These are phyloP conservation scores for Pectinophora gossypiella DNA, from an alignment of 1,140 invertebrate species.

Conservation along the genomic window DNA sequence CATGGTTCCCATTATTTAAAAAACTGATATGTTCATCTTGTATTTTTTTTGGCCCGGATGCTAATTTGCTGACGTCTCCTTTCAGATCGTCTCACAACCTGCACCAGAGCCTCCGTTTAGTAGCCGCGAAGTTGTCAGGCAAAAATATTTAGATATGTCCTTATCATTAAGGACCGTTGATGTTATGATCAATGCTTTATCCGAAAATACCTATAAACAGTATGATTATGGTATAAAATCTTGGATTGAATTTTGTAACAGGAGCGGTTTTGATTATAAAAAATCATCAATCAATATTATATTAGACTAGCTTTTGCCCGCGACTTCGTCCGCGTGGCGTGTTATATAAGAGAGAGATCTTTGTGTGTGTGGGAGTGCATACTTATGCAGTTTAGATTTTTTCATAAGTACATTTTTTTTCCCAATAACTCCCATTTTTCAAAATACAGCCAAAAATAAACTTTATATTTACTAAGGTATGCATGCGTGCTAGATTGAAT, in stretches of 20 bases:
- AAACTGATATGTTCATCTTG: not conserved
- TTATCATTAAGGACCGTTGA: not conserved
- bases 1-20: slow-evolving; percentile 31
- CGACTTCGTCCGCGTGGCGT: too few relatives aligned
- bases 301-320: too few relatives aligned
- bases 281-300: too few relatives aligned
- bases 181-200: slow-evolving; percentile 4
- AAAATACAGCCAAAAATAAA: too few relatives aligned
- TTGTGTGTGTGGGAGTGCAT: too few relatives aligned
- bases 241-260: slow-evolving; percentile 7
- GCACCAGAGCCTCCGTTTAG: slow-evolving; percentile 3
- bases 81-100: slow-evolving; percentile 5
- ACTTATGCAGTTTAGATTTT: too few relatives aligned
- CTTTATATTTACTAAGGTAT: too few relatives aligned
- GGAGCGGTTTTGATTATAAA: too few relatives aligned
- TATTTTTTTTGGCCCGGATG: not conserved
- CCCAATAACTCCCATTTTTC: too few relatives aligned
- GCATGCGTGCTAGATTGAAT: too few relatives aligned
- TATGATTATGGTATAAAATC: slow-evolving; percentile 6
- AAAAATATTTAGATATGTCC: not conserved
- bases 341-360: too few relatives aligned
- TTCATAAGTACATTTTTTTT: too few relatives aligned
- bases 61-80: slow-evolving; percentile 2
- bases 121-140: slow-evolving; percentile 6
- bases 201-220: slow-evolving; percentile 7